Evolutionary conservation across 2,113 vertebrate species (phyloP).

Genomic region (Vulpes lagopus): DNA sequence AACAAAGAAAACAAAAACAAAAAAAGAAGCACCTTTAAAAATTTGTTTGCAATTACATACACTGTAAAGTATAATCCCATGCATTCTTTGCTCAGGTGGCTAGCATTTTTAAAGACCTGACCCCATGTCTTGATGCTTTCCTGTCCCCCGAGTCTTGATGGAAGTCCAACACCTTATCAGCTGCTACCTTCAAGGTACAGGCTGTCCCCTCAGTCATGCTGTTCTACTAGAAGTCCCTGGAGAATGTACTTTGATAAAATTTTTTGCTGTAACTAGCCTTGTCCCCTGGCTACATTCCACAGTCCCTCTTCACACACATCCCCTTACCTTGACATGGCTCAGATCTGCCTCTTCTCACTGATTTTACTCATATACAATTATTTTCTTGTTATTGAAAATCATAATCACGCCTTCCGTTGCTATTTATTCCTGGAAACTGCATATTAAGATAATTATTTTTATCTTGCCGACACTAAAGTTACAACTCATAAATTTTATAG

Average conservation of each 20-base stretch:
- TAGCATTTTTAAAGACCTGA: neutral
- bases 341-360: neutral
- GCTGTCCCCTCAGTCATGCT: neutral
- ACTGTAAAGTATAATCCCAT: neutral
- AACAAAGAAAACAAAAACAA: neutral
- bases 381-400: constrained; percentile 71
- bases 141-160: neutral
- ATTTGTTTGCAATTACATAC: neutral
- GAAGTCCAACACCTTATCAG: neutral
- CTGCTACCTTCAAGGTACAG: neutral
- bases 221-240: neutral
- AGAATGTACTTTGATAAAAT: neutral
- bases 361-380: constrained; percentile 20
- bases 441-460: constrained; percentile 76
- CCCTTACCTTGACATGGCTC: neutral
- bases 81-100: neutral
- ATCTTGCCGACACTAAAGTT: neutral
- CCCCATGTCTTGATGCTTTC: neutral
- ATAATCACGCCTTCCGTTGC: constrained; percentile 57
- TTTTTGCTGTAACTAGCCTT: neutral
- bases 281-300: neutral
- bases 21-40: neutral
- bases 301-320: neutral
- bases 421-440: constrained; percentile 64
- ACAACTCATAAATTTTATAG: constrained; percentile 54